Evolutionary conservation across 92 coral and sea anemone species (phyloP).

Genomic region (Porites divaricata): DNA sequence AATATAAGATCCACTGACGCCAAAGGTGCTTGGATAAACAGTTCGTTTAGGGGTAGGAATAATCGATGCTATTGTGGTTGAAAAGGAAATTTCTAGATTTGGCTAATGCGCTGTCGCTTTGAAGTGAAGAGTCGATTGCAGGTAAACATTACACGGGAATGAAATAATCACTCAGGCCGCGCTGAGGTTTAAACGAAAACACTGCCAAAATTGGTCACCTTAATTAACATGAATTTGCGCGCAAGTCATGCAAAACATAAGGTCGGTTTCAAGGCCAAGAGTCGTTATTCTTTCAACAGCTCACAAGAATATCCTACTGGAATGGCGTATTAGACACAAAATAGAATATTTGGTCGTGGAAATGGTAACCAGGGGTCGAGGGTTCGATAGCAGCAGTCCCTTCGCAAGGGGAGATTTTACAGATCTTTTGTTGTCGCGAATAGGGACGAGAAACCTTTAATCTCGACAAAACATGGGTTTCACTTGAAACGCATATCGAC

Average conservation of each 20-base stretch:
- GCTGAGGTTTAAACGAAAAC: slow-evolving; percentile 27
- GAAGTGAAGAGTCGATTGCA: slow-evolving; percentile 3
- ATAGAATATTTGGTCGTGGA: neutral
- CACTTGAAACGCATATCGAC: neutral
- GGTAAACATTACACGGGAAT: slow-evolving; percentile 27
- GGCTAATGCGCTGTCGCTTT: neutral
- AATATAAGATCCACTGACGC: neutral
- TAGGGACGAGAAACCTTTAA: slow-evolving; percentile 2
- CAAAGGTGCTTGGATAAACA: slow-evolving; percentile 11
- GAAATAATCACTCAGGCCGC: slow-evolving; percentile 24
- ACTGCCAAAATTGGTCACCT: slow-evolving; percentile 27
- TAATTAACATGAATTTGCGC: slow-evolving; percentile 33
- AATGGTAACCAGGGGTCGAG: neutral
- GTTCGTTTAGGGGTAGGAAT: neutral
- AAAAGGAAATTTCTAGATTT: neutral
- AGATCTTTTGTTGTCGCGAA: slow-evolving; percentile 35
- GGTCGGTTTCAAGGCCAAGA: slow-evolving; percentile 17
- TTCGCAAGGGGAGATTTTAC: neutral
- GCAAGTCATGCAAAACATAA: slow-evolving; percentile 19
- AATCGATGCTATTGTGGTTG: neutral
- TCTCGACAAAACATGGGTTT: neutral
- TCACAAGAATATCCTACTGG: neutral
- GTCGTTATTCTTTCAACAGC: neutral
- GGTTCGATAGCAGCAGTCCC: neutral
- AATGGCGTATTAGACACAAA: neutral